A percentile compares a stretch with the other conserved stretches of the same genome.
These are phyloP conservation scores for Halisarca cf. caerulea DNA, from an alignment of 37 sponge, comb jelly and placozoan genomes.

Conservation along the genomic window DNA sequence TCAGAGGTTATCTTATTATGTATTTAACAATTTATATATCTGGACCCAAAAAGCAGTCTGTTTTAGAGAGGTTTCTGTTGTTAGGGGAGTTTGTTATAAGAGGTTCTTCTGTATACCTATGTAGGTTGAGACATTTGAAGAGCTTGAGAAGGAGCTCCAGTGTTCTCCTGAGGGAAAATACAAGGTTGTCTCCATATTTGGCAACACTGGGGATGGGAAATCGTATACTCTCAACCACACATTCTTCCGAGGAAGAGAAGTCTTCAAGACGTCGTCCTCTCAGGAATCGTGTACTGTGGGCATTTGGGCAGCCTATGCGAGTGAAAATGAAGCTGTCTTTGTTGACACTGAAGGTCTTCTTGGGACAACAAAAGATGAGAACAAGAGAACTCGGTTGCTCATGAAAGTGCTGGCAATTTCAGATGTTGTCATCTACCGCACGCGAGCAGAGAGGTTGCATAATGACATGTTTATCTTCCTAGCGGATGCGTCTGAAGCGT, in stretches of 20 bases:
- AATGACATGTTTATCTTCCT: conserved; percentile 93
- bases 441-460: conserved; percentile 91
- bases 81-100: too few species aligned
- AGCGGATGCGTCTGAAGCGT: conserved; percentile 86
- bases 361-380: conserved; percentile 70
- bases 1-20: too few species aligned
- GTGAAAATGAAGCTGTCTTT: conserved; percentile 55
- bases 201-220: conserved; percentile 98
- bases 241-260: conserved; percentile 82
- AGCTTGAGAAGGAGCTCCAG: conserved; percentile 44
- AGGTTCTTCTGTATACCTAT: too few species aligned
- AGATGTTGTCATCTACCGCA: conserved; percentile 88
- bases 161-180: conserved; percentile 43
- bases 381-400: conserved; percentile 78
- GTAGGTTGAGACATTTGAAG: conserved; percentile 53
- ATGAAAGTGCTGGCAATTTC: conserved; percentile 93
- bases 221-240: conserved; percentile 89
- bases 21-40: too few species aligned
- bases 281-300: conserved; percentile 87
- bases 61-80: too few species aligned
- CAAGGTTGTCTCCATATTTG: conserved; percentile 97
- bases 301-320: conserved; percentile 86
- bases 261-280: conserved; percentile 76
- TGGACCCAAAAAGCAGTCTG: too few species aligned
- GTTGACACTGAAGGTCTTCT: conserved; percentile 93